These are phyloP conservation scores for Phortica variegata DNA, from an alignment of 1,140 invertebrate species.

Conservation along the genomic window DNA sequence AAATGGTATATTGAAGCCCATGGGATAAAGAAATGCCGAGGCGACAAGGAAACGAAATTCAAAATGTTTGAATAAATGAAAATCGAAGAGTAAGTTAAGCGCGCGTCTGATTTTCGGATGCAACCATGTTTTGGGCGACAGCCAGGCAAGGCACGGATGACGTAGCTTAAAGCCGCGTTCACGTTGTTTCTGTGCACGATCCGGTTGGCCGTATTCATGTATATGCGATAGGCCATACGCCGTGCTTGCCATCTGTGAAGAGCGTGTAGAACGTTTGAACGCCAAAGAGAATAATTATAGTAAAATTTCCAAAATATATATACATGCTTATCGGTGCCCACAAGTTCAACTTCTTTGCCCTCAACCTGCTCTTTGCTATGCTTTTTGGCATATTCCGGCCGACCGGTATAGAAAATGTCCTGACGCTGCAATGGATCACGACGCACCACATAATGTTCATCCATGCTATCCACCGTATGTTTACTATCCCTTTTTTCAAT, in stretches of 20 bases:
- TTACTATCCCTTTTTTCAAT: not conserved
- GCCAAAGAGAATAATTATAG: too few species aligned
- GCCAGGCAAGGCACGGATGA: not conserved
- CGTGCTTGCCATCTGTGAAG: not conserved
- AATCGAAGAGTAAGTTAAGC: slow-evolving; percentile 34
- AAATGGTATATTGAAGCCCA: slow-evolving; percentile 50
- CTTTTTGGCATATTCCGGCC: slow-evolving; percentile 20
- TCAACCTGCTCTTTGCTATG: slow-evolving; percentile 24
- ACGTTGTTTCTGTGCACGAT: not conserved
- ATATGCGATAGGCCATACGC: not conserved
- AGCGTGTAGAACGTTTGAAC: too few species aligned
- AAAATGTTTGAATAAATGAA: slow-evolving; percentile 25
- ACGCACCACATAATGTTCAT: slow-evolving; percentile 23
- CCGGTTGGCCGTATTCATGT: not conserved
- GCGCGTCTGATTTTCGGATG: slow-evolving; percentile 12
- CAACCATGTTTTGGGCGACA: slow-evolving; percentile 4
- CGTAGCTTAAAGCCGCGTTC: not conserved
- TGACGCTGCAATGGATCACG: slow-evolving; percentile 35
- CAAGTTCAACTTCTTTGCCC: slow-evolving; percentile 29
- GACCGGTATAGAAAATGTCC: slow-evolving; percentile 47
- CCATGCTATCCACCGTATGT: too few species aligned
- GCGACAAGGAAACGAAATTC: slow-evolving; percentile 36
- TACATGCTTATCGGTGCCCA: slow-evolving; percentile 24
- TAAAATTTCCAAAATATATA: slow-evolving; percentile 7
- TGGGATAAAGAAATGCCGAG: slow-evolving; percentile 38